phyloP scores from a whole-genome alignment of 1,140 invertebrate species.

The Pinna nobilis region DNA sequence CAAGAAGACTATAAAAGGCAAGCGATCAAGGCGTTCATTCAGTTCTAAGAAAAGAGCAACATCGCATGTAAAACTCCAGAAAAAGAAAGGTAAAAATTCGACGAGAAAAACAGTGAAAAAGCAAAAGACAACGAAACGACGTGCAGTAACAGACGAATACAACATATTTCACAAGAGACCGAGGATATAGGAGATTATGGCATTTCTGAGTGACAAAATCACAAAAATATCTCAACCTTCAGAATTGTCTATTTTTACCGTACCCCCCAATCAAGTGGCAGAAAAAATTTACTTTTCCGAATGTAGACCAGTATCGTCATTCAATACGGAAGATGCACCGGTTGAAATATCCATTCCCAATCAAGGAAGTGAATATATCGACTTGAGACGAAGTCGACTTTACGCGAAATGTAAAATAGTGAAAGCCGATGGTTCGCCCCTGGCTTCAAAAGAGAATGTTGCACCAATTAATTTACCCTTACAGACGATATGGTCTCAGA shows the following conservation, averaged over 20 bases:
- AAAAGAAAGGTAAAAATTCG: not conserved
- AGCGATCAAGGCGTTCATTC: too few relatives aligned
- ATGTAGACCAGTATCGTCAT: constrained; percentile 21
- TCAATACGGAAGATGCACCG: constrained; percentile 7
- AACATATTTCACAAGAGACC: constrained; percentile 7
- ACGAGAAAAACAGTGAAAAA: constrained; percentile 1
- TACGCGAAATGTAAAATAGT: constrained; percentile 30
- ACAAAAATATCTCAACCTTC: constrained; percentile 19
- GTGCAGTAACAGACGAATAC: not conserved
- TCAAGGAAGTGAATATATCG: constrained; percentile 28
- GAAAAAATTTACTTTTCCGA: constrained; percentile 28
- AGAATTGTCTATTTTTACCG: constrained; percentile 27
- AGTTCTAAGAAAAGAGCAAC: constrained; percentile 8
- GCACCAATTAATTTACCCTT: constrained; percentile 33
- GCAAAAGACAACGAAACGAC: not conserved
- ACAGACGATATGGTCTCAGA: constrained; percentile 35
- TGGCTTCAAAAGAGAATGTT: constrained; percentile 25
- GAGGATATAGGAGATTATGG: constrained; percentile 1
- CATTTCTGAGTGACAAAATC: constrained; percentile 25
- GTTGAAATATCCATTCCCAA: constrained; percentile 35
- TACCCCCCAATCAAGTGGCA: constrained; percentile 35
- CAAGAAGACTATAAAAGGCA: not conserved
- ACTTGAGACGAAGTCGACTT: constrained; percentile 23
- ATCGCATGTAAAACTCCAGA: constrained; percentile 2
- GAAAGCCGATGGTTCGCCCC: constrained; percentile 27